Base-by-base conservation (phyloP, 2,888 invertebrate species). In the Phengaris alcon region DNA sequence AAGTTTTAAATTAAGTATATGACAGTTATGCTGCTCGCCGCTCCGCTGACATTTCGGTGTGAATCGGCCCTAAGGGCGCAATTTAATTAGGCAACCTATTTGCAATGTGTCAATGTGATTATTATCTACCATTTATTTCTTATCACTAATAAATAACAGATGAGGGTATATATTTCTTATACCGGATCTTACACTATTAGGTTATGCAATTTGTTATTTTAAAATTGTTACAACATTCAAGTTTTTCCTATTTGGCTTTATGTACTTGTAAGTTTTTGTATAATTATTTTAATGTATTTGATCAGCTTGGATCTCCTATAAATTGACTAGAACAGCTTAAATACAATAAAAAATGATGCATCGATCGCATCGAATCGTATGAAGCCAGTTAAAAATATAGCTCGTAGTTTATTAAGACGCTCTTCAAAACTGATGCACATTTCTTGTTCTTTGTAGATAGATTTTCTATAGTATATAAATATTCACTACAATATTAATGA, bases 401-500 rank as follows among this genome's bases (percentile, higher is more conserved):
- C 77, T 78, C 78, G 76, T 77, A 77, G 77, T 75, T 59, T 77
- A 64, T 73, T 76, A 88, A 86, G 82, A 79, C 83, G 85, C 86
- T 85, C 86, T 83, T 86, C 79, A 82, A 87, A 85, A 81, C 83
- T 84, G 84, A 85, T 83, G 87, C 88, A 89, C 82, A 85, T 83
- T 82, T 87, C 90, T 89, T 84, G 82, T 87, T 87, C 81, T 88
- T 85, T 90, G 90, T 92, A 91, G 91, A 89, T 91, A 91, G 91
- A 89, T 88, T 82, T 86, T 86, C 82, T 84, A 84, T 90, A 90
- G 87, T 87, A 86, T 87, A 89, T 87, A 84, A 84, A 82, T 79
- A 88, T 86, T 86, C 91, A 91, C 90, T 90, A 90, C 88, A 88
- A 90, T 87, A 90, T 88, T 86, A 88, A 82, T 90, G 93, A 93